Conservation (phyloP, 2,113 vertebrate genomes). For the Aythya baeri region DNA sequence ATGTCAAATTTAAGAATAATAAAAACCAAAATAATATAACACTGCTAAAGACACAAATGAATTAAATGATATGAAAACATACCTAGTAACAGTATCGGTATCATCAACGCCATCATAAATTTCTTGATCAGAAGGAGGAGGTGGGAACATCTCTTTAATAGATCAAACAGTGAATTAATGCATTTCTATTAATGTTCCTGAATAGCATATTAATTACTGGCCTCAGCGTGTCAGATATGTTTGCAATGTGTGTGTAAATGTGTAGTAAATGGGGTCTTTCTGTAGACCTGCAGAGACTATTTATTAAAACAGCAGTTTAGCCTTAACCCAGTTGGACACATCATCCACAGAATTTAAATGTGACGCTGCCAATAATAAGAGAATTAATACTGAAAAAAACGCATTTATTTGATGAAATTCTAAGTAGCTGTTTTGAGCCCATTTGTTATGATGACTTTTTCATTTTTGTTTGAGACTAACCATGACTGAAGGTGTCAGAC, state of each 20-base stretch:
- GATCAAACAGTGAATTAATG: conserved; percentile 25
- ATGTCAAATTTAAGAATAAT: background rate
- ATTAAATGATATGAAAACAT: conserved; percentile 33
- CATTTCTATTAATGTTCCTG: background rate
- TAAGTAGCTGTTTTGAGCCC: background rate
- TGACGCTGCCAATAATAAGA: background rate
- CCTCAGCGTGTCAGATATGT: background rate
- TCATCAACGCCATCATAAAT: conserved; percentile 90
- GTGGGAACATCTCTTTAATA: conserved; percentile 78
- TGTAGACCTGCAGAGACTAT: background rate
- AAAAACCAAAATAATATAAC: background rate
- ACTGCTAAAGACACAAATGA: background rate
- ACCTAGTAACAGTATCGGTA: conserved; percentile 77
- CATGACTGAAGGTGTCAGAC: background rate
- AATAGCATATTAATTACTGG: background rate
- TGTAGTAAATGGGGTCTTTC: background rate
- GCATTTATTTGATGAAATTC: background rate
- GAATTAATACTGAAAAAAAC: background rate
- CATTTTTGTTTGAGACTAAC: background rate
- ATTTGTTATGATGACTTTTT: background rate
- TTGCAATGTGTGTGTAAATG: background rate
- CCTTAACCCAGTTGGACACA: background rate
- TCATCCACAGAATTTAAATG: background rate
- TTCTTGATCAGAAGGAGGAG: conserved; percentile 80
- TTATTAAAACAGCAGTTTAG: background rate